Evolutionary conservation across 2,888 invertebrate species (phyloP).

Genomic region (Polymixis lichenea): DNA sequence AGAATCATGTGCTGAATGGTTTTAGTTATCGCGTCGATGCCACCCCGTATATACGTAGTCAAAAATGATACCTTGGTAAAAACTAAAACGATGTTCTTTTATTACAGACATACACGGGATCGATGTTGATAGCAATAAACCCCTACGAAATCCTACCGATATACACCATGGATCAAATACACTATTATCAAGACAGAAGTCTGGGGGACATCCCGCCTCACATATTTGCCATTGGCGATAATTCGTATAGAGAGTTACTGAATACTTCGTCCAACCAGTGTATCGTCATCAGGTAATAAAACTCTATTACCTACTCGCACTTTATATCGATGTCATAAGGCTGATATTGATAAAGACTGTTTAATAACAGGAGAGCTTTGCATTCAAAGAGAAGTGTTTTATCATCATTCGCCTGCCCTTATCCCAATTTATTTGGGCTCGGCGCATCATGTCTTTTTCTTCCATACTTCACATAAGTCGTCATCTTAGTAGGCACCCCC

Average conservation of each 20-base stretch:
- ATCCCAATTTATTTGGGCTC: too few relatives aligned
- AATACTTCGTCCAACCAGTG: conserved; percentile 95
- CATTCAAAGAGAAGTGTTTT: too few relatives aligned
- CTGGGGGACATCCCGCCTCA: conserved; percentile 97
- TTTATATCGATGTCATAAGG: neutral
- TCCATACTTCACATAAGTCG: too few relatives aligned
- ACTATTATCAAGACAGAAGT: conserved; percentile 94
- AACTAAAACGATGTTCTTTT: conserved; percentile 7
- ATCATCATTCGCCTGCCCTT: too few relatives aligned
- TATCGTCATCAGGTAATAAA: conserved; percentile 96
- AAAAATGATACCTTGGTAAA: too few relatives aligned
- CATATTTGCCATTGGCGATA: conserved; percentile 98
- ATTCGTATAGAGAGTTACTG: conserved; percentile 95
- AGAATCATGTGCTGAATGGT: too few relatives aligned
- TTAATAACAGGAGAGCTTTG: neutral
- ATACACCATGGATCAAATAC: conserved; percentile 97
- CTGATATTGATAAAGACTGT: neutral
- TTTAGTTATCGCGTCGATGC: too few relatives aligned
- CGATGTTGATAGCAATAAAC: conserved; percentile 98
- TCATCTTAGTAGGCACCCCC: too few relatives aligned
- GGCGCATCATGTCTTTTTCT: too few relatives aligned
- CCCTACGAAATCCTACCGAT: conserved; percentile 98
- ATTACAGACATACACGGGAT: conserved; percentile 97
- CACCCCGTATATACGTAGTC: too few relatives aligned
- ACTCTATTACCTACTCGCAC: neutral